Base-by-base conservation (phyloP, 2,113 vertebrate genomes). In the Mola mola region DNA sequence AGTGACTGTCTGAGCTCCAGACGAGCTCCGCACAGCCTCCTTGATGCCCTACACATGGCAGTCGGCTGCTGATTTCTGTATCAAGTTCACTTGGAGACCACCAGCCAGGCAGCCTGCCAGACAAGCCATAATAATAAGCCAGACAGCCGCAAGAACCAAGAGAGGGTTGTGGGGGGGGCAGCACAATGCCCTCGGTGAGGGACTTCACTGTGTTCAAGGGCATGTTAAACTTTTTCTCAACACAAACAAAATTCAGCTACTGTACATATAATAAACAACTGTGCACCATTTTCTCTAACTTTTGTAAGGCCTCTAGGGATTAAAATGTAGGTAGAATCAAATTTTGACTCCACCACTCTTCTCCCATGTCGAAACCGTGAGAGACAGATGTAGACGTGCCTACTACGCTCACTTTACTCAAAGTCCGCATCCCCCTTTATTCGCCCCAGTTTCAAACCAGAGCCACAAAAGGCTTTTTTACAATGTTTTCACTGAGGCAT, bases 51-150 rank as follows among this genome's bases (percentile, higher is more conserved):
- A 20, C 72, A 57, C 57, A 44, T 78, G 72, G 33, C 71, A 75
- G 69, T 40, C 28, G 50, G 65, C 69, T 37, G 74, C 66, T 81
- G 72, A 85, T 85, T 82, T 87, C 79, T 81, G 71, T 79, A 83
- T 88, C 89, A 89, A 89, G 89, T 89, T 91, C 87, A 89, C 58
- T 53, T 49, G 12, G 36, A 80, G 81, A 87, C 79, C 84, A 85
- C 83, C 87, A 75, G 64, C 58, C 55, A 74, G 78, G 66, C 83
- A 66, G 72, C 69, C 25, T 50, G 67, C 76, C 82, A 85, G 79
- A 86, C 81, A 86, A 78, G 83, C 68, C 71, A 70, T 69, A 82
- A 82, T 86, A 90, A 79, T 76, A 72, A 64, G 53, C 64, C 68
- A 84, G 80, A 84, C 77, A 80, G 59, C 22, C 29, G 3, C 77